Base-by-base conservation (phyloP, 2,888 invertebrate species). In the Julus scanicus region DNA sequence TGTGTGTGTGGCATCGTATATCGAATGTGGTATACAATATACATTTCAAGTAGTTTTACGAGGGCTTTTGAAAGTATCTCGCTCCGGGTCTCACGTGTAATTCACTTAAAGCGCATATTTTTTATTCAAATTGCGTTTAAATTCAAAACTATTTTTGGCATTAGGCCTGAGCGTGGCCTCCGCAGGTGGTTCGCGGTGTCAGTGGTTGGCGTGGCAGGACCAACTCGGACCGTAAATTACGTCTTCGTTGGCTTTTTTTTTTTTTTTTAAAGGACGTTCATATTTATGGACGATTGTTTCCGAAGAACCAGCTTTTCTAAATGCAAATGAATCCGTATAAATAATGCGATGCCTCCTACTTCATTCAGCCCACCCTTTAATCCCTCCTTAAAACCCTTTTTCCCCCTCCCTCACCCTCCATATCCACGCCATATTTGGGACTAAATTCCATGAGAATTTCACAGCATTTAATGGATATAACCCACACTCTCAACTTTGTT, bases 241-340 rank as follows among this genome's bases (percentile, higher is more conserved):
- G 5, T 6, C 63, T n/a, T n/a, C 2, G 8, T 53, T 15, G 53
- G 53, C 2, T 53, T 53, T 53, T n/a, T n/a, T n/a, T n/a, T 53
- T 53, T 53, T 2, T 11, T 11, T 53, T 53, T 53, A 8, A 2
- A 53, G 53, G 53, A 53, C 53, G 53, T 2, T 3, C n/a, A 15
- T 17, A 63, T 63, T 63, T 63, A 63, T 63, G 63, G 63, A 63
- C 63, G 63, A 63, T 63, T 63, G 63, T 63, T 63, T 63, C n/a
- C 17, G n/a, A 17, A 17, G n/a, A 63, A 63, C n/a, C 63, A n/a
- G n/a, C 17, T 63, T 63, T 63, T 63, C 63, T 63, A 63, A 63
- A 63, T 63, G 63, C 63, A 63, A 63, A 63, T 63, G 63, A 63
- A 63, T 63, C n/a, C n/a, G 3, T n/a, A n/a, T 63, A 63, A 63